phyloP scores from a whole-genome alignment of 2,797 vertebrate species.

The Mormyrops boulengeri region DNA sequence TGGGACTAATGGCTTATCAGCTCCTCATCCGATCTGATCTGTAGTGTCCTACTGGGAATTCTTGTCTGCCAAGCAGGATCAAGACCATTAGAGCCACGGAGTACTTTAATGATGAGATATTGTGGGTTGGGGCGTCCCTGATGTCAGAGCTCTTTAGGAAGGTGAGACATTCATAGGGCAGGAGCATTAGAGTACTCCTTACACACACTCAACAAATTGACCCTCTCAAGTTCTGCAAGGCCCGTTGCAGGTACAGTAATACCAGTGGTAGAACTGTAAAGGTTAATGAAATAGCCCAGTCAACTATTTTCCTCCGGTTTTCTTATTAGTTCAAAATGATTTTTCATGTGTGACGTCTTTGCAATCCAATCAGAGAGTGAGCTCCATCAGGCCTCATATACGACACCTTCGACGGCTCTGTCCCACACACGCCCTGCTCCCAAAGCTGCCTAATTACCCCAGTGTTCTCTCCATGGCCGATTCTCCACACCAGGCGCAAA shows the following conservation, averaged over 20 bases:
- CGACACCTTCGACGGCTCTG: neutral
- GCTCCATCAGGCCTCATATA: neutral
- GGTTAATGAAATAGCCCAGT: neutral
- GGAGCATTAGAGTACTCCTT: neutral
- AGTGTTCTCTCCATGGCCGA: neutral
- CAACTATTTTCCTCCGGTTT: neutral
- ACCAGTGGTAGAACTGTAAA: neutral
- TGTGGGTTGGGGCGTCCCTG: neutral
- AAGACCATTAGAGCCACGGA: constrained; percentile 7
- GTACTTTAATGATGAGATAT: constrained; percentile 8
- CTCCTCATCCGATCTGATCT: constrained; percentile 51
- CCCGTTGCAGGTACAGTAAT: neutral
- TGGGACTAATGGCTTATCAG: constrained; percentile 63
- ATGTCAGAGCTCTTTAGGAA: neutral
- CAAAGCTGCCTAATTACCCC: constrained; percentile 18
- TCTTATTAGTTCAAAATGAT: neutral
- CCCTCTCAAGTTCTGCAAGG: neutral
- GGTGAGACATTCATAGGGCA: neutral
- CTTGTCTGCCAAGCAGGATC: constrained; percentile 40
- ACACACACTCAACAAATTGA: neutral
- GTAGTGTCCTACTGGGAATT: constrained; percentile 52
- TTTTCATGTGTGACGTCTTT: neutral
- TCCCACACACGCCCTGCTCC: neutral
- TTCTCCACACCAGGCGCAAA: constrained; percentile 20
- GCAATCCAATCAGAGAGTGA: neutral